phyloP scores from a whole-genome alignment of 2,888 invertebrate species.

The Polyploca ridens region DNA sequence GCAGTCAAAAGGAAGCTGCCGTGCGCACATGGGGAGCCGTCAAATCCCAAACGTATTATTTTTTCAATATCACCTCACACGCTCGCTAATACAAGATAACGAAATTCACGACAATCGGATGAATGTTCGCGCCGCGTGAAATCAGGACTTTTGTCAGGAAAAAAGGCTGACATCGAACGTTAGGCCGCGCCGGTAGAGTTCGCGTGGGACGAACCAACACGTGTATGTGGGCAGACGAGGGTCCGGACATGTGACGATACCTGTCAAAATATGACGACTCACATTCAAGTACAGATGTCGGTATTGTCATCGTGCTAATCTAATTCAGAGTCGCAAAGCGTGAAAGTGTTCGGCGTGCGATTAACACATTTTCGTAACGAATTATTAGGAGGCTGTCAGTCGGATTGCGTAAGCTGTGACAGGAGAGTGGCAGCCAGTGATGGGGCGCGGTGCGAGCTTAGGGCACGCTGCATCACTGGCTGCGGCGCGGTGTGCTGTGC shows the following conservation, averaged over 20 bases:
- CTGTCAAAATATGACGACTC: constrained; percentile 84
- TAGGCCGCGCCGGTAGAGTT: constrained; percentile 47
- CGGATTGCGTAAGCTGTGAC: constrained; percentile 82
- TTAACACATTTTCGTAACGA: constrained; percentile 83
- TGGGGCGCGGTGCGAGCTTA: constrained; percentile 71
- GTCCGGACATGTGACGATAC: constrained; percentile 73
- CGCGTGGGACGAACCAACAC: constrained; percentile 71
- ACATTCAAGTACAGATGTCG: constrained; percentile 78
- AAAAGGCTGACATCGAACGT: constrained; percentile 61
- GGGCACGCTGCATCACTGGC: constrained; percentile 32
- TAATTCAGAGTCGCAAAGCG: constrained; percentile 78
- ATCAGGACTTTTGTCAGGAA: constrained; percentile 77
- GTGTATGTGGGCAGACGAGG: constrained; percentile 81
- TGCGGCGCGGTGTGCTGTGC: constrained; percentile 18
- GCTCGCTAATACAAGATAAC: constrained; percentile 79
- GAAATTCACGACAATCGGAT: constrained; percentile 80
- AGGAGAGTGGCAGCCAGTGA: constrained; percentile 77
- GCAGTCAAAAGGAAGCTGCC: constrained; percentile 81
- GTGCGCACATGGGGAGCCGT: constrained; percentile 79
- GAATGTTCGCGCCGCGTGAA: constrained; percentile 83
- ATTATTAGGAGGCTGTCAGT: constrained; percentile 82
- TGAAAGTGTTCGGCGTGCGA: constrained; percentile 75
- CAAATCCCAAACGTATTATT: constrained; percentile 83
- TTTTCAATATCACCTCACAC: constrained; percentile 79
- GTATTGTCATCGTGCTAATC: constrained; percentile 80